phyloP scores from a whole-genome alignment of 92 coral and sea anemone genomes.

The Phenganax subtilis region DNA sequence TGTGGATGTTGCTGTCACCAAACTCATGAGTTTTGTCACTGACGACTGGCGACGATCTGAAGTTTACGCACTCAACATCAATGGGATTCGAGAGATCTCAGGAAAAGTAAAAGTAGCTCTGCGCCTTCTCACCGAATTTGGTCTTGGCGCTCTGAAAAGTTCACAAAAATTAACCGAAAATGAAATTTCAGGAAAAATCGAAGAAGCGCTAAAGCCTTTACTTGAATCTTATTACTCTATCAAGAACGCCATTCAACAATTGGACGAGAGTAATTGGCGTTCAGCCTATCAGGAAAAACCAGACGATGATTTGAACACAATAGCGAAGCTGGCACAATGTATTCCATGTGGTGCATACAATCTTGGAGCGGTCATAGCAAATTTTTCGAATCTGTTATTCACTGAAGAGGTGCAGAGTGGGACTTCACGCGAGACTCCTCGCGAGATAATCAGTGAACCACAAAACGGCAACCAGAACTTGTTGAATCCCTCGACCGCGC shows the following conservation, averaged over 20 bases:
- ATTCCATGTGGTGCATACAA: slow-evolving; percentile 76
- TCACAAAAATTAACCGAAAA: slow-evolving; percentile 56
- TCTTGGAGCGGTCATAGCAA: slow-evolving; percentile 64
- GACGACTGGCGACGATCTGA: slow-evolving; percentile 79
- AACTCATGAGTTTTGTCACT: slow-evolving; percentile 81
- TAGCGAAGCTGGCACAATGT: slow-evolving; percentile 70
- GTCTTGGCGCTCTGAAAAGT: slow-evolving; percentile 74
- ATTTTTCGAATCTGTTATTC: slow-evolving; percentile 62
- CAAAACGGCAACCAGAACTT: background rate
- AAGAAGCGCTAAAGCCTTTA: slow-evolving; percentile 78
- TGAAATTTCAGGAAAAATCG: slow-evolving; percentile 67
- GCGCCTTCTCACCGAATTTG: slow-evolving; percentile 86
- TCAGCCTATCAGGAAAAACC: slow-evolving; percentile 48
- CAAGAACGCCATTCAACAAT: slow-evolving; percentile 76
- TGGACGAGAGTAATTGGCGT: slow-evolving; percentile 81
- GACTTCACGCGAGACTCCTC: background rate
- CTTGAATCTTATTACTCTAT: slow-evolving; percentile 84
- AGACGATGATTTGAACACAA: slow-evolving; percentile 79
- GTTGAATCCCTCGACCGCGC: background rate
- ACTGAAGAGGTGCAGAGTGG: background rate
- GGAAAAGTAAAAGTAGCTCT: slow-evolving; percentile 92
- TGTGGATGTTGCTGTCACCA: slow-evolving; percentile 71
- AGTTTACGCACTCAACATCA: slow-evolving; percentile 59
- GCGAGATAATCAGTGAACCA: background rate
- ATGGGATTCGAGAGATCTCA: slow-evolving; percentile 82